phyloP scores from a whole-genome alignment of 2,888 invertebrate genomes.

The Agelastica alni region DNA sequence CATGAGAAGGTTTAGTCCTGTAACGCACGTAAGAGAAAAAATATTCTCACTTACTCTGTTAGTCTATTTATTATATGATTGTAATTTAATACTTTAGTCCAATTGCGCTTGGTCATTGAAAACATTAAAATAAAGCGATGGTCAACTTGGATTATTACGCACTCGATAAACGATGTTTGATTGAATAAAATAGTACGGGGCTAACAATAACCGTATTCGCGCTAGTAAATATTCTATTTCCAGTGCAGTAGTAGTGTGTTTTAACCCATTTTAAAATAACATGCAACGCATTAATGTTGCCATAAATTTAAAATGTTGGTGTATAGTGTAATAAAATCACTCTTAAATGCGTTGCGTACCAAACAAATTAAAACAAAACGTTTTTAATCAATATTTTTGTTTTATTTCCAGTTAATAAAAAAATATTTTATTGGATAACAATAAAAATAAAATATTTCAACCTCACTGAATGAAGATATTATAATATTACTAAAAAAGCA shows the following conservation, averaged over 20 bases:
- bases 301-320: too few species aligned
- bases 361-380: too few species aligned
- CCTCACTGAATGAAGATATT: too few species aligned
- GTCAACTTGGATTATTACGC: constrained; percentile 28
- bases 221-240: not conserved
- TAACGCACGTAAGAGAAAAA: constrained; percentile 14
- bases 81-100: constrained; percentile 29
- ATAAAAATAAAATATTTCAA: too few species aligned
- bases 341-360: too few species aligned
- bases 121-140: constrained; percentile 27
- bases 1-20: constrained; percentile 22
- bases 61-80: constrained; percentile 21
- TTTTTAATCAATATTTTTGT: too few species aligned
- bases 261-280: too few species aligned
- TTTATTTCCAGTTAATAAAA: too few species aligned
- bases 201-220: constrained; percentile 3
- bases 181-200: constrained; percentile 21
- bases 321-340: too few species aligned
- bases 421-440: too few species aligned
- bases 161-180: constrained; percentile 25
- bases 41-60: constrained; percentile 13
- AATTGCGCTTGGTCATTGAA: constrained; percentile 25
- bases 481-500: too few species aligned
- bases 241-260: constrained; percentile 1
- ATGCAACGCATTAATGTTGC: too few species aligned